Evolutionary conservation across 2,113 vertebrate genomes (phyloP).

Genomic region (Engraulis encrasicolus): DNA sequence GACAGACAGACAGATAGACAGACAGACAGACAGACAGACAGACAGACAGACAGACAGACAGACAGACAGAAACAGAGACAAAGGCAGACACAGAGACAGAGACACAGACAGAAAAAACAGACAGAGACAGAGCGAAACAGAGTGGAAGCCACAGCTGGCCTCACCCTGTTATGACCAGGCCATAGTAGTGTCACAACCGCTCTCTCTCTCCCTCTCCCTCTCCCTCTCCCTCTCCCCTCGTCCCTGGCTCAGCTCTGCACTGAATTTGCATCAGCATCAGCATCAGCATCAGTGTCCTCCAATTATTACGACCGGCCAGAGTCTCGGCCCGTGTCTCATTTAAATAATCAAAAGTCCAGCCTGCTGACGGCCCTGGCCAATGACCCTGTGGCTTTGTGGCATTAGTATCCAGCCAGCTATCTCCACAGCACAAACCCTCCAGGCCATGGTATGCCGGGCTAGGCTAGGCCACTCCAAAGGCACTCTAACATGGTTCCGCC

Average conservation of each 20-base stretch:
- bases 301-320: constrained; percentile 44
- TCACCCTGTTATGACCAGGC: neutral
- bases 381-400: constrained; percentile 5
- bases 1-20: too few relatives aligned
- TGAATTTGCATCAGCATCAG: too few relatives aligned
- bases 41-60: too few relatives aligned
- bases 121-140: neutral
- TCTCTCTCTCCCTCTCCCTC: too few relatives aligned
- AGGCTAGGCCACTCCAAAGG: too few relatives aligned
- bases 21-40: too few relatives aligned
- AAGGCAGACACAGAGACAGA: too few relatives aligned
- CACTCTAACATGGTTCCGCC: too few relatives aligned
- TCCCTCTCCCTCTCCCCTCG: too few relatives aligned
- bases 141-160: neutral
- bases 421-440: neutral
- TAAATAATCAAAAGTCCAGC: constrained; percentile 47
- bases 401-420: neutral
- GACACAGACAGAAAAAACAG: neutral
- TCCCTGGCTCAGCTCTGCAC: neutral
- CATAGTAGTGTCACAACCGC: neutral
- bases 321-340: constrained; percentile 46
- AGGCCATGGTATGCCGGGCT: too few relatives aligned
- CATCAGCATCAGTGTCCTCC: too few relatives aligned
- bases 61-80: too few relatives aligned
- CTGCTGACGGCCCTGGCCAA: constrained; percentile 36